phyloP scores from a whole-genome alignment of 2,113 vertebrate species.

The Urocitellus parryii region DNA sequence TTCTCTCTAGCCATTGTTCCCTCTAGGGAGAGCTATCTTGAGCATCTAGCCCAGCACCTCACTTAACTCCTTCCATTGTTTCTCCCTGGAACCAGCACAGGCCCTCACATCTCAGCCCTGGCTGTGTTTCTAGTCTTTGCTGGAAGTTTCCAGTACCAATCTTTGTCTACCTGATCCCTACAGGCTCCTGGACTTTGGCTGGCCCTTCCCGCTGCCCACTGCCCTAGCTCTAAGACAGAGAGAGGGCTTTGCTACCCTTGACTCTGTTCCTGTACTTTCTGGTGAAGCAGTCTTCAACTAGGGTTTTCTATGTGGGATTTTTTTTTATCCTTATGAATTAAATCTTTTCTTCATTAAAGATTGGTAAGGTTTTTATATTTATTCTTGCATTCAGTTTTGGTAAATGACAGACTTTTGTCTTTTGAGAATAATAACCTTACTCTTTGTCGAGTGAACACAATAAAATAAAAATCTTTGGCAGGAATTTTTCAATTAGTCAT shows the following conservation, averaged over 20 bases:
- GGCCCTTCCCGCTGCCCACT: background rate
- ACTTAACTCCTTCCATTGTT: background rate
- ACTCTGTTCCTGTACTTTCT: background rate
- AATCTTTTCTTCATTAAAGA: slow-evolving; percentile 24
- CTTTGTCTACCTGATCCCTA: background rate
- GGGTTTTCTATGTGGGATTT: slow-evolving; percentile 14
- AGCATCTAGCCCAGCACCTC: background rate
- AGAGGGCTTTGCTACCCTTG: background rate
- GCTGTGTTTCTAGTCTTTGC: background rate
- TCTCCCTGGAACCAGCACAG: background rate
- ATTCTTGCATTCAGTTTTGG: background rate
- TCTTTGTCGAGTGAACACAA: background rate
- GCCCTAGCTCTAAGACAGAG: background rate
- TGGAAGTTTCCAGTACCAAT: background rate
- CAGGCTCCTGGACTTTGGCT: background rate
- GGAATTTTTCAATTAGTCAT: background rate
- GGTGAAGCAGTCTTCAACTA: background rate
- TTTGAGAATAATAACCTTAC: background rate
- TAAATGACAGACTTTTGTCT: background rate
- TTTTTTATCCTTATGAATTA: background rate
- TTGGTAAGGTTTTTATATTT: background rate
- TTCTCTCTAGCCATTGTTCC: background rate
- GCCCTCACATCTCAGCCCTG: background rate
- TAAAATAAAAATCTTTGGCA: background rate
- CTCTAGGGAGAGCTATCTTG: background rate